phyloP scores from a whole-genome alignment of 1,140 invertebrate genomes.

The Lepidurus arcticus region DNA sequence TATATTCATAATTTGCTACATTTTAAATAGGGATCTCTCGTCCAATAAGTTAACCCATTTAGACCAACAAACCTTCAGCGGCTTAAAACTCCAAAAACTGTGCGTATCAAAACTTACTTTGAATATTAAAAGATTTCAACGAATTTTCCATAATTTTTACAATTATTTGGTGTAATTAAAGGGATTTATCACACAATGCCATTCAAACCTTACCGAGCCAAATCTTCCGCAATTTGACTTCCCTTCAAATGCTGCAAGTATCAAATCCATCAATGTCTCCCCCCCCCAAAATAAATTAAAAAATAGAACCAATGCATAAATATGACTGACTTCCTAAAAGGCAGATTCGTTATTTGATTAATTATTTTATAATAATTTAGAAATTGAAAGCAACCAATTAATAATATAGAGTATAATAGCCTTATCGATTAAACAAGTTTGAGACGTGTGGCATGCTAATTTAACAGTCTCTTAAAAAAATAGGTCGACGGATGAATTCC shows the following conservation, averaged over 20 bases:
- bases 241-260: slow-evolving; percentile 4
- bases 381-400: too few relatives aligned
- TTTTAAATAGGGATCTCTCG: neutral
- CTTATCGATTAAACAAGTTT: too few relatives aligned
- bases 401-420: too few relatives aligned
- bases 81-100: slow-evolving; percentile 41
- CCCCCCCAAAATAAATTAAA: neutral
- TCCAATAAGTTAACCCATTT: neutral
- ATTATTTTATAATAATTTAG: too few relatives aligned
- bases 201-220: neutral
- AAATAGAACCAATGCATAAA: neutral
- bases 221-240: neutral
- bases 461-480: neutral
- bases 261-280: neutral
- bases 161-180: neutral
- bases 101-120: slow-evolving; percentile 40
- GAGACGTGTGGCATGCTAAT: neutral
- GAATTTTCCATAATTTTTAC: too few relatives aligned
- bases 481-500: slow-evolving; percentile 50
- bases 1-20: too few relatives aligned
- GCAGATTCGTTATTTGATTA: too few relatives aligned
- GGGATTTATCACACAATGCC: neutral
- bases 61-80: neutral
- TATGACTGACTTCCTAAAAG: too few relatives aligned
- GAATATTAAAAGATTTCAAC: neutral